Percentiles rank a stretch among this genome's conserved stretches.
Conservation (phyloP, 1,140 invertebrate species). For the Cylas formicarius region DNA sequence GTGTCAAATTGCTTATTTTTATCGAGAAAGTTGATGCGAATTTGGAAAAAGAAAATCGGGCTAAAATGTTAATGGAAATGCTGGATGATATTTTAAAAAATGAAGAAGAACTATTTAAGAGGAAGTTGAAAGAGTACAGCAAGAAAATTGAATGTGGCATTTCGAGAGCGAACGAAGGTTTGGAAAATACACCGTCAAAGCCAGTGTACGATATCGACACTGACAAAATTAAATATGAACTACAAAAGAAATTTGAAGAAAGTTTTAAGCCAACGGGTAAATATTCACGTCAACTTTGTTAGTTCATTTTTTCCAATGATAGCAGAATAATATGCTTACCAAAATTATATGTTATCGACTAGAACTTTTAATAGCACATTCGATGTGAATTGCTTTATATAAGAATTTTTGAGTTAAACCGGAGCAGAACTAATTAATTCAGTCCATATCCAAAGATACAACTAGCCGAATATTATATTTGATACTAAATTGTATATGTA, state of each 20-base stretch:
- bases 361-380: no score
- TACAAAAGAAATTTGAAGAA: slow-evolving; percentile 38
- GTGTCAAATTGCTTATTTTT: slow-evolving; percentile 38
- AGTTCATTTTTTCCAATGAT: no score
- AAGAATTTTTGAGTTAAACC: no score
- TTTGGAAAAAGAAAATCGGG: slow-evolving; percentile 28
- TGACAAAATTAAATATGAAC: slow-evolving; percentile 31
- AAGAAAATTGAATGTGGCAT: slow-evolving; percentile 2
- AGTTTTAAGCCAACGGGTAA: slow-evolving; percentile 46
- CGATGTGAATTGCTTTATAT: no score
- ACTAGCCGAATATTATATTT: no score
- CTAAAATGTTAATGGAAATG: slow-evolving; percentile 40
- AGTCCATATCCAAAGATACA: no score
- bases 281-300: no score
- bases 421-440: no score
- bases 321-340: no score
- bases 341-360: no score
- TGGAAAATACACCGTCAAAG: slow-evolving; percentile 25
- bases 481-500: no score
- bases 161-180: slow-evolving; percentile 14
- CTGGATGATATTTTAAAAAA: slow-evolving; percentile 30
- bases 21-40: slow-evolving; percentile 27
- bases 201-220: slow-evolving; percentile 29
- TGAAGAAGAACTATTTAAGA: slow-evolving; percentile 19
- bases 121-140: slow-evolving; percentile 22